Conservation (phyloP, 2,797 vertebrate genomes). For the Geotrypetes seraphini region DNA sequence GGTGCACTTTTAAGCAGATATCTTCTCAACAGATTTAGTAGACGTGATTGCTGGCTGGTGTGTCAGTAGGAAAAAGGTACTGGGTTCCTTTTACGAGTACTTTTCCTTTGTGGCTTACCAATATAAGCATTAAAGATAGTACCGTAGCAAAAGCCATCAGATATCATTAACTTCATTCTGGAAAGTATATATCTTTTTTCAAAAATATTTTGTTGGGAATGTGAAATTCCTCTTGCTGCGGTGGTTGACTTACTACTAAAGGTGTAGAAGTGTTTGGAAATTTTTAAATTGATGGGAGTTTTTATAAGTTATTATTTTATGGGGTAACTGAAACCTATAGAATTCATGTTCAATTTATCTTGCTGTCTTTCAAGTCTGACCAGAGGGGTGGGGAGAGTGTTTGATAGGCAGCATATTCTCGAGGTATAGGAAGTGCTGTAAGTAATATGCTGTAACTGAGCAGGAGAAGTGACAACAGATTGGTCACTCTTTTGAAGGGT, state of each 20-base stretch:
- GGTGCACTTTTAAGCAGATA: slow-evolving; percentile 58
- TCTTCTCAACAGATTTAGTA: slow-evolving; percentile 58
- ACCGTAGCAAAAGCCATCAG: slow-evolving; percentile 42
- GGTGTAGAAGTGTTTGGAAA: neutral
- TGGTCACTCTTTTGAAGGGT: too few relatives aligned
- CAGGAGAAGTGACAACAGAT: too few relatives aligned
- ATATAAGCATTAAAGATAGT: slow-evolving; percentile 46
- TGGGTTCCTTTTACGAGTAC: slow-evolving; percentile 36
- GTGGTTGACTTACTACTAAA: neutral
- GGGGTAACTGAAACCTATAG: neutral
- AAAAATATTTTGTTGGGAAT: slow-evolving; percentile 22
- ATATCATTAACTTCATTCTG: slow-evolving; percentile 39
- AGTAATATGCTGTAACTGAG: too few relatives aligned
- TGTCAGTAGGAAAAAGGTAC: slow-evolving; percentile 52
- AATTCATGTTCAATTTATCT: neutral
- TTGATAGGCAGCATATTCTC: neutral
- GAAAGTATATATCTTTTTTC: slow-evolving; percentile 28
- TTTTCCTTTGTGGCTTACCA: slow-evolving; percentile 54
- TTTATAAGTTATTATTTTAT: slow-evolving; percentile 1
- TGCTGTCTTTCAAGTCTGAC: slow-evolving; percentile 1
- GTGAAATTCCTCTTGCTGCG: slow-evolving; percentile 17
- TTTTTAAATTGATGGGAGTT: too few relatives aligned
- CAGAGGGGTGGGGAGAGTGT: neutral
- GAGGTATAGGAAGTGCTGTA: neutral
- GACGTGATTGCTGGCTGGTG: slow-evolving; percentile 57